A percentile compares a stretch with the other conserved stretches of the same genome.
Evolutionary conservation across 2,113 vertebrate genomes (phyloP).

Genomic region (Platysteira castanea): DNA sequence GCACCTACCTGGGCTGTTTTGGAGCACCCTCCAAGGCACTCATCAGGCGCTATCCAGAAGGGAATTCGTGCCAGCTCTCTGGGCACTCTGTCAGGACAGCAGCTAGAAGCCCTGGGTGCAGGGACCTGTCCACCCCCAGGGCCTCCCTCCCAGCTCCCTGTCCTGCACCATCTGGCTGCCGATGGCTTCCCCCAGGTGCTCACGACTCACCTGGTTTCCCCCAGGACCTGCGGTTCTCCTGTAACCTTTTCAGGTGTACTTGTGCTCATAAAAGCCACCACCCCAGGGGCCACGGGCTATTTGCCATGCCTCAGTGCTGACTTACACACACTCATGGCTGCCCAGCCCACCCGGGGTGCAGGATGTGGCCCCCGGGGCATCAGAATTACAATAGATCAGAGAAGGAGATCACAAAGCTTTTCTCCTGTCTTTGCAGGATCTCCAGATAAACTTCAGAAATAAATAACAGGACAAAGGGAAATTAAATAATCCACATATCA

Average conservation of each 20-base stretch:
- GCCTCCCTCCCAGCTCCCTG: not conserved
- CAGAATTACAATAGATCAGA: not conserved
- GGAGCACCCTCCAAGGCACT: not conserved
- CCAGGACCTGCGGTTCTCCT: not conserved
- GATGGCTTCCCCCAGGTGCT: not conserved
- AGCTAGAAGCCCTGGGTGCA: not conserved
- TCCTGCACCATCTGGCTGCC: accelerated
- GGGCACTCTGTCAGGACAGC: not conserved
- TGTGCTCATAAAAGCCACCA: not conserved
- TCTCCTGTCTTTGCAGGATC: not conserved
- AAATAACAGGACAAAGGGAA: not conserved
- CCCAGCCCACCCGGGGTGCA: not conserved
- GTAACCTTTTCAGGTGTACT: not conserved
- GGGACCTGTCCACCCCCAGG: not conserved
- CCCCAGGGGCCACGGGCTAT: not conserved
- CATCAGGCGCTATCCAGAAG: accelerated
- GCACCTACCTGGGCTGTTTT: not conserved
- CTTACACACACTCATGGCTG: not conserved
- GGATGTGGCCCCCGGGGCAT: accelerated
- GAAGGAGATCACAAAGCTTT: not conserved
- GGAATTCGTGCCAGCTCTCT: not conserved
- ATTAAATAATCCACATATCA: not conserved
- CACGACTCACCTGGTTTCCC: not conserved
- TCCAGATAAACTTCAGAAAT: not conserved
- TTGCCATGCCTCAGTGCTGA: not conserved